Evolutionary conservation across 2,888 invertebrate genomes (phyloP).

Genomic region (Camptogramma bilineatum): DNA sequence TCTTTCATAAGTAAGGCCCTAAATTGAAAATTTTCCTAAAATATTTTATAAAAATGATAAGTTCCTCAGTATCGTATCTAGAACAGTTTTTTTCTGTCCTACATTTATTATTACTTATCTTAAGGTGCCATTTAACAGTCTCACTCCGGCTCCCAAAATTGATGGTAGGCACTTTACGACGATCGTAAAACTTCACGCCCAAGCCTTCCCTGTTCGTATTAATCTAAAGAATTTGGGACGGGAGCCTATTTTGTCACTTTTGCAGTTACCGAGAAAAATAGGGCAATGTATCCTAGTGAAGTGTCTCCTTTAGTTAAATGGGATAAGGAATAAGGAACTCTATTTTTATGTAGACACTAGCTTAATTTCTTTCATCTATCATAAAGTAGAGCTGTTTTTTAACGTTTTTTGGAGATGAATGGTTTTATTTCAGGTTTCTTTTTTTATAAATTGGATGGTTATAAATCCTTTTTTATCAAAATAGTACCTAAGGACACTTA

Average conservation of each 20-base stretch:
- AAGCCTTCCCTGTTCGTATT: conserved; percentile 47
- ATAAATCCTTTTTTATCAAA: no score
- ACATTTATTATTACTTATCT: conserved; percentile 38
- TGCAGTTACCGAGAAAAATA: conserved; percentile 28
- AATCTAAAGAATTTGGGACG: conserved; percentile 46
- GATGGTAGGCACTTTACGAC: conserved; percentile 48
- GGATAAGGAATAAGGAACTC: background rate
- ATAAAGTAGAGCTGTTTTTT: no score
- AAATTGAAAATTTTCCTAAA: no score
- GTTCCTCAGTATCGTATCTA: background rate
- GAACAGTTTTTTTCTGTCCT: conserved; percentile 18
- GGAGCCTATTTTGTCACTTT: conserved; percentile 39
- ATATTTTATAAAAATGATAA: background rate
- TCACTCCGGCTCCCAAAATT: conserved; percentile 43
- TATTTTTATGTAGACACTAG: background rate
- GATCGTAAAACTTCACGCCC: conserved; percentile 48
- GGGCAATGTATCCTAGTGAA: conserved; percentile 15
- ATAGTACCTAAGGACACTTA: no score
- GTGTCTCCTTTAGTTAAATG: conserved; percentile 8
- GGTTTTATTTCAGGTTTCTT: no score
- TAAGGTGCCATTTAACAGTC: conserved; percentile 39
- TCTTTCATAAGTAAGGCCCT: no score
- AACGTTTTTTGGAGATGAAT: no score
- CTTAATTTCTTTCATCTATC: background rate
- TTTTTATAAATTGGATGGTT: no score